A percentile compares a stretch with the other conserved stretches of the same genome.
These are phyloP conservation scores for Drosophila ustulata DNA, from an alignment of 2,888 invertebrate species.

Conservation along the genomic window DNA sequence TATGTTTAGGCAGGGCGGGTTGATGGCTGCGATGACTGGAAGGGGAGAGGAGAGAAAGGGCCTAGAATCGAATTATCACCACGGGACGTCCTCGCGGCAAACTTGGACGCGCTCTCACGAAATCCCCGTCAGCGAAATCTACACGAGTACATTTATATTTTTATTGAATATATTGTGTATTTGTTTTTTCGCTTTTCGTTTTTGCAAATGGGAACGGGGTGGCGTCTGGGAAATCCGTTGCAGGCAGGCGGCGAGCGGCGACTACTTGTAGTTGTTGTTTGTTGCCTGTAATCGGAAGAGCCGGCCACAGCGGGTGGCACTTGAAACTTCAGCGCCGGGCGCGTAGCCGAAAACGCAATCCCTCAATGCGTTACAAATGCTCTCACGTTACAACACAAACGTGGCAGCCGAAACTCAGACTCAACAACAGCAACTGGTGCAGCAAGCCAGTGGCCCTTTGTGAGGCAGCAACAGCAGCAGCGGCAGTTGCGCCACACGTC, in stretches of 20 bases:
- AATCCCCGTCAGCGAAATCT: constrained; percentile 45
- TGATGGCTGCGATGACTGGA: constrained; percentile 3
- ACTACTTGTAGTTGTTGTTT: constrained; percentile 30
- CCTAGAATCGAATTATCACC: constrained; percentile 75
- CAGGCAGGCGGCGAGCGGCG: constrained; percentile 17
- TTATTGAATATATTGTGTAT: constrained; percentile 5
- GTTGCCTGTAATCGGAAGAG: constrained; percentile 77
- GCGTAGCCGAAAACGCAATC: constrained; percentile 37
- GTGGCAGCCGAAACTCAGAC: constrained; percentile 37
- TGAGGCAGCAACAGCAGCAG: not conserved
- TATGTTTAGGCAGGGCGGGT: constrained; percentile 59
- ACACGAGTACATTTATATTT: constrained; percentile 13
- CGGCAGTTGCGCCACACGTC: constrained; percentile 66
- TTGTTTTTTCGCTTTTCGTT: constrained; percentile 16
- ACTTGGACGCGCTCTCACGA: constrained; percentile 65
- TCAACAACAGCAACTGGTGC: constrained; percentile 19
- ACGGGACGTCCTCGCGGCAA: constrained; percentile 53
- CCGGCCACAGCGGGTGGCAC: constrained; percentile 73
- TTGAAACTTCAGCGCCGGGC: constrained; percentile 57
- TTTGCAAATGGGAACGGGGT: constrained; percentile 56
- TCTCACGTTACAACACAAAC: constrained; percentile 74
- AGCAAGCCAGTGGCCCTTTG: constrained; percentile 13
- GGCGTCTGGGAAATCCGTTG: constrained; percentile 74
- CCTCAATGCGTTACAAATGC: constrained; percentile 68
- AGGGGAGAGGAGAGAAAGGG: constrained; percentile 29